Conservation (phyloP, 2,113 vertebrate species). For the Chloebia gouldiae region DNA sequence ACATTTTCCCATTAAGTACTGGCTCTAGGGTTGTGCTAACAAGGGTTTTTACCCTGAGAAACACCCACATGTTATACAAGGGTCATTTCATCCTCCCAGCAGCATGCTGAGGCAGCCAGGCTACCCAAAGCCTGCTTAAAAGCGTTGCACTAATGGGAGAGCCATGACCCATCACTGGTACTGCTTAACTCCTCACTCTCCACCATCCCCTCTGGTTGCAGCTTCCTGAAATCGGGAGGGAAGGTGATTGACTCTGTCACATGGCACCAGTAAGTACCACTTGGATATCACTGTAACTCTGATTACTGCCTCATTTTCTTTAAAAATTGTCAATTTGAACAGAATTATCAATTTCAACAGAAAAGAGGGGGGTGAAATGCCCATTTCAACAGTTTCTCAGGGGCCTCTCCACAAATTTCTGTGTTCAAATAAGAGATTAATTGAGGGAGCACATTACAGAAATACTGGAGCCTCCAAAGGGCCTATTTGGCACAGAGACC, state of each 20-base stretch:
- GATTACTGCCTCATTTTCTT: background rate
- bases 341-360: background rate
- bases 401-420: background rate
- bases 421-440: background rate
- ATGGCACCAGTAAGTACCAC: constrained; percentile 94
- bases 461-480: background rate
- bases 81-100: background rate
- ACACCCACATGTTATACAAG: fast-evolving
- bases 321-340: background rate
- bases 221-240: constrained; percentile 86
- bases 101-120: background rate
- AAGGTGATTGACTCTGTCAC: constrained; percentile 83
- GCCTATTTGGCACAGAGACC: background rate
- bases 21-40: background rate
- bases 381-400: fast-evolving
- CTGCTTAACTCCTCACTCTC: background rate
- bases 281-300: background rate
- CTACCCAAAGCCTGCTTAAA: background rate
- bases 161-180: fast-evolving
- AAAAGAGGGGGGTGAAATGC: background rate
- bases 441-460: fast-evolving
- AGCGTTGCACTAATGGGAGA: fast-evolving
- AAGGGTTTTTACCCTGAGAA: background rate
- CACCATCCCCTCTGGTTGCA: constrained; percentile 25
- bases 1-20: fast-evolving